These are phyloP conservation scores for Geotrypetes seraphini DNA, from an alignment of 2,797 vertebrate genomes.

Conservation along the genomic window DNA sequence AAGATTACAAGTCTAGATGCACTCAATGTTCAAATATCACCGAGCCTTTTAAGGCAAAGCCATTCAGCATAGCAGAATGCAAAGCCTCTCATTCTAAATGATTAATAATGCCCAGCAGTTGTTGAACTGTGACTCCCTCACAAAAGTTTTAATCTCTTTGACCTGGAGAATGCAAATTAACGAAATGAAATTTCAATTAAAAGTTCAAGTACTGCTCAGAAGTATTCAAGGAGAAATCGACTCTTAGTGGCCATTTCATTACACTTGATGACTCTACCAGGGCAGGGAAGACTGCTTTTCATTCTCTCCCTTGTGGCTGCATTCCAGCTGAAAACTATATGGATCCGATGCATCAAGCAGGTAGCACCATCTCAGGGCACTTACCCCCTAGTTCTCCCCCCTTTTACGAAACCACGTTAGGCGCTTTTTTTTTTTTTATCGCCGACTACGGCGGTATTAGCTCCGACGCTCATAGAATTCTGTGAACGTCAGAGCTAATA, in stretches of 20 bases:
- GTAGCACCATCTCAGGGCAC: too few species aligned
- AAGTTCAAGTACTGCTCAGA: background rate
- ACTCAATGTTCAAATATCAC: rapidly evolving
- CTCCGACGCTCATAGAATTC: too few species aligned
- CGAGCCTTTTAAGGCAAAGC: background rate
- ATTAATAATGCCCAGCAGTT: background rate
- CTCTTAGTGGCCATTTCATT: conserved; percentile 9
- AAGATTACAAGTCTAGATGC: background rate
- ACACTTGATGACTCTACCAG: conserved; percentile 16
- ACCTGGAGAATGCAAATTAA: background rate
- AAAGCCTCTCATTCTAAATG: background rate
- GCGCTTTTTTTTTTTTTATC: too few species aligned
- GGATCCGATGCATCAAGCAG: too few species aligned
- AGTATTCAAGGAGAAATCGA: conserved; percentile 8
- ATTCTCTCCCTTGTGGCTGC: too few species aligned
- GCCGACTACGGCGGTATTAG: too few species aligned
- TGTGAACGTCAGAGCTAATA: too few species aligned
- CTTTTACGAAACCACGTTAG: too few species aligned
- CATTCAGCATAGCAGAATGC: background rate
- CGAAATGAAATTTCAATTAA: conserved; percentile 7
- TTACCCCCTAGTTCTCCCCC: too few species aligned
- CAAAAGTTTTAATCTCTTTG: background rate
- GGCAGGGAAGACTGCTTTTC: too few species aligned
- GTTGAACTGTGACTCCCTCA: too few species aligned
- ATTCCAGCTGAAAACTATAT: conserved; percentile 2